Base-by-base conservation (phyloP, 2,797 vertebrate genomes). In the Myiothlypis chrysogaster region DNA sequence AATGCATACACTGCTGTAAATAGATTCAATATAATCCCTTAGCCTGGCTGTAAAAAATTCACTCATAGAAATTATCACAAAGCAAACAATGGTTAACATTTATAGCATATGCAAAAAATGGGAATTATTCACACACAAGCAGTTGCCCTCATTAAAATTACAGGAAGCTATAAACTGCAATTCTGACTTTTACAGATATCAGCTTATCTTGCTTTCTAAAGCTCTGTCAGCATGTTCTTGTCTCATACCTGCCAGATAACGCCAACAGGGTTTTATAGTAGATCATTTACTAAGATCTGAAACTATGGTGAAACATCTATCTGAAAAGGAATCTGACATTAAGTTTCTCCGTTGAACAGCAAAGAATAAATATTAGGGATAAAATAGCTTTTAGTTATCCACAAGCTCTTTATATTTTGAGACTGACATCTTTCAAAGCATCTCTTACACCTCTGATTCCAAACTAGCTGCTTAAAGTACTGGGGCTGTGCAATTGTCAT, bases 331-430 rank as follows among this genome's bases (percentile, higher is more conserved):
- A 94, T 73, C 83, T 84, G 55, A 47, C 60, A 89, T 27, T 50
- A 71, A 76, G 30, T 20, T 57, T 83, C 46, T 71, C n/a, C 32
- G 81, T 78, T 77, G 44, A 92, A 77, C 14, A 90, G 43, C 43
- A 89, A 44, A 91, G 9, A 85, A 92, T 30, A 81, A 92, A 89
- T 49, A 85, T 69, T 61, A 71, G 35, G 30, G n/a, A 81, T 83
- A 77, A 92, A 89, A 81, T n/a, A 87, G 53, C 53, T 91, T 93
- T 93, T 83, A 70, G 43, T 61, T 78, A 85, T 49, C 64, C 21
- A 49, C 32, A 85, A 55, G 7, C 25, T 84, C 52, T 57, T 81
- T 44, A 2, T 85, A 65, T 64, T 83, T 82, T 70, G 28, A 85
- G 56, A 71, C 17, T 49, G 30, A 80, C 16, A 15, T 27, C 49